Evolutionary conservation across 2,888 invertebrate species (phyloP).

Genomic region (Drosophila limbata): DNA sequence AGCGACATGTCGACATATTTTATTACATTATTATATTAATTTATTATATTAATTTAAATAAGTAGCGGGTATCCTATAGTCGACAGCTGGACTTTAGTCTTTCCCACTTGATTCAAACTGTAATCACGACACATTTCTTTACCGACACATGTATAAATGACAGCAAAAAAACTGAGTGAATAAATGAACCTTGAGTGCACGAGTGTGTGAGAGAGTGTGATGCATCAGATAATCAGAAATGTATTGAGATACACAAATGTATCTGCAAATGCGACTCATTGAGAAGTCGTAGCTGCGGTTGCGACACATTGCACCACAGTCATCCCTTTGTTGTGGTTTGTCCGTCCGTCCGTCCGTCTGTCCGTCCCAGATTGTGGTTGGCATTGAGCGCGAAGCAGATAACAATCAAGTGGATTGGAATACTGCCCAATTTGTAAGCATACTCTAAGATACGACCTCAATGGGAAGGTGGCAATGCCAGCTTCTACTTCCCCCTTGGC

Average conservation of each 20-base stretch:
- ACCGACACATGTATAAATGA: not conserved
- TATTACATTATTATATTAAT: too few species aligned
- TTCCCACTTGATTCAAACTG: too few species aligned
- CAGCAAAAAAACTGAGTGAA: not conserved
- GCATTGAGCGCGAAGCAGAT: constrained; percentile 40
- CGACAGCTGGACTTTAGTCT: too few species aligned
- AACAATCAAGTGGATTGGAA: constrained; percentile 26
- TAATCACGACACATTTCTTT: too few species aligned
- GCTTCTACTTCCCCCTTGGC: not conserved
- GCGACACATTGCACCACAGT: constrained; percentile 9
- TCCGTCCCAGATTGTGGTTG: constrained; percentile 24
- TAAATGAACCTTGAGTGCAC: not conserved
- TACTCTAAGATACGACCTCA: constrained; percentile 1
- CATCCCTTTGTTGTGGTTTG: constrained; percentile 61
- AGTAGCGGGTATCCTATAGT: too few species aligned
- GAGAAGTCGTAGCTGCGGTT: constrained; percentile 36
- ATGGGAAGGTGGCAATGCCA: constrained; percentile 1
- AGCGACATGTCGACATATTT: too few species aligned
- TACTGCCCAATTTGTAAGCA: constrained; percentile 9
- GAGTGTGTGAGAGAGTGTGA: constrained; percentile 1
- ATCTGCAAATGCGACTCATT: constrained; percentile 21
- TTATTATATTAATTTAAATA: too few species aligned
- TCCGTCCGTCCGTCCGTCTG: not conserved
- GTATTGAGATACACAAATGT: constrained; percentile 30
- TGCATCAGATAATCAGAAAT: constrained; percentile 16